phyloP scores from a whole-genome alignment of 2,888 invertebrate species.

The Rhorus exstirpatorius region DNA sequence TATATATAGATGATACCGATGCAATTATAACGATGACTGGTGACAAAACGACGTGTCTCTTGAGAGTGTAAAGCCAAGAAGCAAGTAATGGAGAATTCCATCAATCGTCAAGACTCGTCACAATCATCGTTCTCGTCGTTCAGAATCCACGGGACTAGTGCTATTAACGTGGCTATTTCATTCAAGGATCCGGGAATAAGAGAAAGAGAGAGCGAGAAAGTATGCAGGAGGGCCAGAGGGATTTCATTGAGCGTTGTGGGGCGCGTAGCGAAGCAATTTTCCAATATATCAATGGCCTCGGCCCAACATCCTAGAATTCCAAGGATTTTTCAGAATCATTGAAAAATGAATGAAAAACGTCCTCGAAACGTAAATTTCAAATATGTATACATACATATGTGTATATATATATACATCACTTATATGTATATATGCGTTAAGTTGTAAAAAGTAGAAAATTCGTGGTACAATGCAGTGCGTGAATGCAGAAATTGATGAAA shows the following conservation, averaged over 20 bases:
- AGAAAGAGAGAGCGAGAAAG: constrained; percentile 6
- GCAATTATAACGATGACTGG: constrained; percentile 68
- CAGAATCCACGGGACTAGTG: constrained; percentile 4
- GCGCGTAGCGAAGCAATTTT: constrained; percentile 81
- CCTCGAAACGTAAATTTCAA: constrained; percentile 56
- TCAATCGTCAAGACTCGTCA: constrained; percentile 60
- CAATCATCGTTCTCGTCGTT: constrained; percentile 42
- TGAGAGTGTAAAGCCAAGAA: constrained; percentile 32
- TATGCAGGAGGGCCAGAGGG: constrained; percentile 61
- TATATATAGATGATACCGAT: constrained; percentile 12
- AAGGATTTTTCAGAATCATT: constrained; percentile 62
- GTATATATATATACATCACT: no score
- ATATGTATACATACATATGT: neutral
- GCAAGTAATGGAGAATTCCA: constrained; percentile 45
- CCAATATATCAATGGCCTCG: constrained; percentile 72
- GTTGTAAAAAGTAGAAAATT: constrained; percentile 23
- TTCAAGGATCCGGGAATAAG: constrained; percentile 48
- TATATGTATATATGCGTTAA: constrained; percentile 8
- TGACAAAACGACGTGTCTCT: constrained; percentile 62
- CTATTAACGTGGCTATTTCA: constrained; percentile 64
- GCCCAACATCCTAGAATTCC: constrained; percentile 48
- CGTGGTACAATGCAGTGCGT: constrained; percentile 12
- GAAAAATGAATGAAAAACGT: constrained; percentile 63
- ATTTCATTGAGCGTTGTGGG: constrained; percentile 73
- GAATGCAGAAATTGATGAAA: no score